A percentile compares a stretch with the other conserved stretches of the same genome.
Conservation (phyloP, 2,888 invertebrate genomes). For the Osmoderma eremita region DNA sequence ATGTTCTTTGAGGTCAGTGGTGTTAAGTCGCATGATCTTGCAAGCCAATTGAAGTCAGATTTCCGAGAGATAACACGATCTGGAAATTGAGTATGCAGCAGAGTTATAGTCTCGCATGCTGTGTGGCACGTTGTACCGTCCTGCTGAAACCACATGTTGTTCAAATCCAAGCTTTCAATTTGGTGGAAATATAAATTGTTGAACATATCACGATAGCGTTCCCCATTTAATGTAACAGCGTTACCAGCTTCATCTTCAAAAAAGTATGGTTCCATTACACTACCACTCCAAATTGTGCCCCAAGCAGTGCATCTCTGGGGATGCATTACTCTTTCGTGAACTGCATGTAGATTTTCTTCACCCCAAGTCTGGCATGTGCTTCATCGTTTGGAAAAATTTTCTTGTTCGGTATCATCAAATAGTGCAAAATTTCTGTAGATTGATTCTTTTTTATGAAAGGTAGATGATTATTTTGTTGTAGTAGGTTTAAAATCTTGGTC, state of each 20-base stretch:
- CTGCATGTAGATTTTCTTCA: not conserved
- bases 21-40: too few relatives aligned
- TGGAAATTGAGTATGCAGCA: too few relatives aligned
- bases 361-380: not conserved
- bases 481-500: too few relatives aligned
- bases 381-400: too few relatives aligned
- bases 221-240: not conserved
- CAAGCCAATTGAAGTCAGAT: not conserved
- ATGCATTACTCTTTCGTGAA: not conserved
- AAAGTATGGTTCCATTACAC: not conserved
- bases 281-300: too few relatives aligned
- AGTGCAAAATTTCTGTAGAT: too few relatives aligned
- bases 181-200: too few relatives aligned
- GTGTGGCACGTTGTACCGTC: constrained; percentile 2
- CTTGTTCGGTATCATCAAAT: too few relatives aligned
- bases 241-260: not conserved
- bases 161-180: too few relatives aligned
- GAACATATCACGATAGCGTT: too few relatives aligned
- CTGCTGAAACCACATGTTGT: constrained; percentile 8
- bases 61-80: not conserved
- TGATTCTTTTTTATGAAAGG: too few relatives aligned
- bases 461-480: too few relatives aligned
- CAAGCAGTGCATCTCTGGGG: not conserved
- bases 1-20: constrained; percentile 5
- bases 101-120: not conserved